phyloP scores from a whole-genome alignment of 2,888 invertebrate species.

The Agriotes lineatus region DNA sequence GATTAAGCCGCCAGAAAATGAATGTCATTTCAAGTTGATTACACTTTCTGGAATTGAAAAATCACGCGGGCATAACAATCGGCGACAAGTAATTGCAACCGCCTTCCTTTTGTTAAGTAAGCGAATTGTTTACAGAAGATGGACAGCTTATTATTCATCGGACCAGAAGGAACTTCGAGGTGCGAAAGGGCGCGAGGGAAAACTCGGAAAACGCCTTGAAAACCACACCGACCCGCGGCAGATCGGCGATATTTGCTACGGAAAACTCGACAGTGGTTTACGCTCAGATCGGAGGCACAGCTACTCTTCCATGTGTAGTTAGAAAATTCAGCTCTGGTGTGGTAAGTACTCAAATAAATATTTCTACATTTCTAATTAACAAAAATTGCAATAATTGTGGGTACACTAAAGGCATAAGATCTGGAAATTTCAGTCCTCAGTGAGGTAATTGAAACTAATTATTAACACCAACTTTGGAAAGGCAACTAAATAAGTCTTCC shows the following conservation, averaged over 20 bases:
- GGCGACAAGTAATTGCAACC: too few relatives aligned
- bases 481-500: too few relatives aligned
- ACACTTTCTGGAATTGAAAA: conserved; percentile 7
- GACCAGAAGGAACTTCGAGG: conserved; percentile 39
- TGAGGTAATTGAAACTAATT: too few relatives aligned
- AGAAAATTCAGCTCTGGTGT: conserved; percentile 63
- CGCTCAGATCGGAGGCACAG: conserved; percentile 65
- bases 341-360: conserved; percentile 55
- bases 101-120: background rate
- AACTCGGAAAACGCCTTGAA: conserved; percentile 41
- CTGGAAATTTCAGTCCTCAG: too few relatives aligned
- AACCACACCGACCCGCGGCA: conserved; percentile 20
- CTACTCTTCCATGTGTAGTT: conserved; percentile 64
- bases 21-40: background rate
- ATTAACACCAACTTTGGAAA: too few relatives aligned
- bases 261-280: conserved; percentile 64
- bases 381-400: background rate
- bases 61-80: background rate
- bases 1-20: conserved; percentile 1
- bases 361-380: background rate
- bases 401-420: too few relatives aligned
- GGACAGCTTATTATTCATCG: conserved; percentile 29
- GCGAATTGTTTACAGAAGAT: conserved; percentile 23
- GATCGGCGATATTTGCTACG: conserved; percentile 59
- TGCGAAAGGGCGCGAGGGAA: conserved; percentile 33